Evolutionary conservation across 2,113 vertebrate species (phyloP), one percentile per base, ranked within the genome.

Genomic region (Amphilophus citrinellus): DNA sequence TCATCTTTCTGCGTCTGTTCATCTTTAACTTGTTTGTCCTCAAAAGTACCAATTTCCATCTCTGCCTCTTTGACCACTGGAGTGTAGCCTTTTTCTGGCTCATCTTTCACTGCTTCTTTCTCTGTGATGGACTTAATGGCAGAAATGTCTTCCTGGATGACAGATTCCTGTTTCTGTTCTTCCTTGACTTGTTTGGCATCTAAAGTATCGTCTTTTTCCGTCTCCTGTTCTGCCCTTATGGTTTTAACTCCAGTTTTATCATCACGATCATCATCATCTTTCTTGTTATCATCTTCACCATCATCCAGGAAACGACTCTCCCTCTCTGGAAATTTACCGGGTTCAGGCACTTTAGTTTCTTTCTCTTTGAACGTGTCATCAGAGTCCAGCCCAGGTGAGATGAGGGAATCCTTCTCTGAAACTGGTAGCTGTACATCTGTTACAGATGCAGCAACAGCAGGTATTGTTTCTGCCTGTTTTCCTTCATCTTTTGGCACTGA

Each of bases 231-330:
- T 1, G 20, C 81, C 2, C 71, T 24, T 62, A 78, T 10, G 1
- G 61, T 76, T 91, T 94, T 93, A 77, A 82, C 77, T 81, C 93
- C 94, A 80, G 94, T 18, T 90, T 88, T 30, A 76, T 85, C 82
- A 85, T 66, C 78, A 24, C 88, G 73, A 71, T 89, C 92, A 27
- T 97, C 96, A 8, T 97, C 95, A 66, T 95, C 30, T 85, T 91
- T 22, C 11, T 89, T 62, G n/a, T 82, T n/a, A 8, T 89, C 77
- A 37, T 57, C 42, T 15, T 88, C 93, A 57, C 88, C 93, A 57
- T 97, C 96, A n/a, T 97, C 96, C 3, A 96, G 92, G 80, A 97
- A 96, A 3, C 81, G 91, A 86, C 92, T 96, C 75, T 97, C 96
- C 76, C 89, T 93, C 77, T 96, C 96, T 85, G 93, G 77, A 2